These are phyloP conservation scores for Maniola jurtina DNA, from an alignment of 1,140 invertebrate species.

Conservation along the genomic window DNA sequence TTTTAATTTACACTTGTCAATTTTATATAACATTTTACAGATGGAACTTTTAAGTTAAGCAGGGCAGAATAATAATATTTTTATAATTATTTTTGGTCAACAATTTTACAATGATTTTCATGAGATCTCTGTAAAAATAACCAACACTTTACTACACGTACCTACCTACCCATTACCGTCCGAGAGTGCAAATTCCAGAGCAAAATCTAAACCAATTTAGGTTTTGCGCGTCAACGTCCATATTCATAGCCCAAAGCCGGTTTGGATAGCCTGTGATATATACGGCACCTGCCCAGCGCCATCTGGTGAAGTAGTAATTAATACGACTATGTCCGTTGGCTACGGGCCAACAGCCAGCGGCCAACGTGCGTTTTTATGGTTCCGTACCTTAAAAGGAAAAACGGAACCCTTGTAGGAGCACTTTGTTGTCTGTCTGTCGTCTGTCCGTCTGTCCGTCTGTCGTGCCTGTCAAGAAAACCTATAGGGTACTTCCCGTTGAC, in stretches of 20 bases:
- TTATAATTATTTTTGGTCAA: no score
- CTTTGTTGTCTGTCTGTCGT: no score
- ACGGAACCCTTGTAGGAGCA: no score
- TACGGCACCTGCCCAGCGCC: conserved; percentile 48
- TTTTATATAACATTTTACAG: no score
- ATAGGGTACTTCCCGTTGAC: no score
- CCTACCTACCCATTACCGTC: neutral
- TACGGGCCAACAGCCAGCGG: neutral
- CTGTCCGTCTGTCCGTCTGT: no score
- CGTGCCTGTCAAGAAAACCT: no score
- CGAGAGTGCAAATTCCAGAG: neutral
- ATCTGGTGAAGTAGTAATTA: conserved; percentile 61
- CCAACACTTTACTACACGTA: no score
- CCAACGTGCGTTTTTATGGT: conserved; percentile 40
- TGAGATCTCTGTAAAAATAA: neutral
- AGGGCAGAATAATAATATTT: neutral
- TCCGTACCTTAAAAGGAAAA: no score
- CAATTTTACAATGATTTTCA: neutral
- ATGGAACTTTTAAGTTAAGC: neutral
- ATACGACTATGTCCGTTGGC: conserved; percentile 46
- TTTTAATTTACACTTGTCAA: no score
- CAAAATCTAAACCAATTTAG: conserved; percentile 4
- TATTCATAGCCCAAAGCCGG: conserved; percentile 15
- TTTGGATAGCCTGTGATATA: conserved; percentile 25
- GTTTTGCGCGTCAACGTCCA: conserved; percentile 6